These are phyloP conservation scores for Pollimyrus isidori DNA, from an alignment of 2,113 vertebrate genomes.

Conservation along the genomic window DNA sequence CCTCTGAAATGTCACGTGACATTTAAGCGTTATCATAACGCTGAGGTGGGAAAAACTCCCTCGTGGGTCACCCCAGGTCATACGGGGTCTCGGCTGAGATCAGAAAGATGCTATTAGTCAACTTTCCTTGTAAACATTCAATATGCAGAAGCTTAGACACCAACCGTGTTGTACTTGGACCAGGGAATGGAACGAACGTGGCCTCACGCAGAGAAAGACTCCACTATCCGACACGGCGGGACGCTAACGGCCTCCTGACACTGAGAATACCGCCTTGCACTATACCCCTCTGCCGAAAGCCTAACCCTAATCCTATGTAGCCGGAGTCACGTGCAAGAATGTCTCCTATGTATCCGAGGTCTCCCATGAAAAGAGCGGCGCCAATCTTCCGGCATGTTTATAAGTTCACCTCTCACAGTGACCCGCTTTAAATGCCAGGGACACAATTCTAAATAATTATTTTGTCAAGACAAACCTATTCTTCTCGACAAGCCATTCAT, in stretches of 20 bases:
- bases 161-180: conserved; percentile 52
- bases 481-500: background rate
- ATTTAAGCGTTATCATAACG: background rate
- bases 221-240: conserved; percentile 36
- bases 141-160: conserved; percentile 35
- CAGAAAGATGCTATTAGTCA: conserved; percentile 25
- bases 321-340: background rate
- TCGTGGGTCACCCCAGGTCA: background rate
- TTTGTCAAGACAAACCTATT: background rate
- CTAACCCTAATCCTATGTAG: conserved; percentile 23
- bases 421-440: background rate
- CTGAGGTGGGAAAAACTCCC: background rate
- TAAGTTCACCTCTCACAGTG: background rate
- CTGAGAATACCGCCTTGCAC: conserved; percentile 13
- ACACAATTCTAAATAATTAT: background rate
- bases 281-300: conserved; percentile 33
- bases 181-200: conserved; percentile 30
- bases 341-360: background rate
- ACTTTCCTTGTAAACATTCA: conserved; percentile 34
- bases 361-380: background rate
- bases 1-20: background rate
- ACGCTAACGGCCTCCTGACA: conserved; percentile 19
- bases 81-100: conserved; percentile 21
- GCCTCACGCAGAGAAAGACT: conserved; percentile 38
- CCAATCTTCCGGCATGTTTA: background rate